Conservation (phyloP, 2,113 vertebrate species). For the Lagopus leucura region DNA sequence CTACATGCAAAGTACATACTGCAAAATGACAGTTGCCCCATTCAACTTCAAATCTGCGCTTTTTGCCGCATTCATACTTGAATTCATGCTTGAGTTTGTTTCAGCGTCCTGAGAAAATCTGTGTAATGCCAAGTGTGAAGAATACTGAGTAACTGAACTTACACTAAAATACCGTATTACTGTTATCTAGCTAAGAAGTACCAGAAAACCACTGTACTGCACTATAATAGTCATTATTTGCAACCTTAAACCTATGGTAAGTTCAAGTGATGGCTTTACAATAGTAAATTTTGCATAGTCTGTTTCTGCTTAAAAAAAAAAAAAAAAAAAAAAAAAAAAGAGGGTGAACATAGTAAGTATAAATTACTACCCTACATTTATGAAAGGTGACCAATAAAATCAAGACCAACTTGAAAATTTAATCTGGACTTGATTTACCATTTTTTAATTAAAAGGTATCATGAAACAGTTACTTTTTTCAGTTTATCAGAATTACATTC, state of each 20-base stretch:
- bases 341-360: background rate
- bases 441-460: background rate
- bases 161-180: background rate
- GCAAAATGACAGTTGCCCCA: background rate
- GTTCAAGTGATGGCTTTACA: background rate
- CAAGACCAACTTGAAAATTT: background rate
- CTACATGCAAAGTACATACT: background rate
- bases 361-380: background rate
- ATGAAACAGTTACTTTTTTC: background rate
- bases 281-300: background rate
- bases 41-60: fast-evolving
- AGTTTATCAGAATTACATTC: background rate
- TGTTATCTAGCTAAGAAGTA: background rate
- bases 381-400: background rate
- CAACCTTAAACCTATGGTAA: background rate
- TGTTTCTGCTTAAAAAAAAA: background rate
- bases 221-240: background rate
- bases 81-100: background rate
- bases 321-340: background rate
- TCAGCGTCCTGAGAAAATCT: background rate
- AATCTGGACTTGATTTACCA: background rate
- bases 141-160: background rate
- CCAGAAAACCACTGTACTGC: background rate
- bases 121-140: background rate
- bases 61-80: background rate